phyloP scores from a whole-genome alignment of 2,113 vertebrate species.

The Paradoxurus hermaphroditus region DNA sequence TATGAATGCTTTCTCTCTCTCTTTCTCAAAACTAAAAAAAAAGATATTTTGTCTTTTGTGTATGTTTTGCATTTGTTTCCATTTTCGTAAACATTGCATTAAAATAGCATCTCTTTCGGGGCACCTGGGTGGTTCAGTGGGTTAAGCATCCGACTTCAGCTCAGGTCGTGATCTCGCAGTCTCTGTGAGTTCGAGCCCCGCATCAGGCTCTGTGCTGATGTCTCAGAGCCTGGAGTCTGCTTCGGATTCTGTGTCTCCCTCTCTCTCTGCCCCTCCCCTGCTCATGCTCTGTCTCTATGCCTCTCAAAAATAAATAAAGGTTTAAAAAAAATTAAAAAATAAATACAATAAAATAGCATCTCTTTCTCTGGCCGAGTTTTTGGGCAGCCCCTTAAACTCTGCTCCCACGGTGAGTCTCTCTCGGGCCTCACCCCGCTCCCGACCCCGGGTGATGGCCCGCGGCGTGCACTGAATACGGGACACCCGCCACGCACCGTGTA shows the following conservation, averaged over 20 bases:
- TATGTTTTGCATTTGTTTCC: background rate
- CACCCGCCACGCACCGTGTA: slow-evolving; percentile 81
- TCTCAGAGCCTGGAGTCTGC: too few species aligned
- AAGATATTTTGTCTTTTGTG: background rate
- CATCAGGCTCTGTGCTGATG: too few species aligned
- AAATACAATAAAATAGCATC: background rate
- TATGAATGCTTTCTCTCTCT: background rate
- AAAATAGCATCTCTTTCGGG: background rate
- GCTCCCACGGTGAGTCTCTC: background rate
- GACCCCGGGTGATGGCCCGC: rapidly evolving
- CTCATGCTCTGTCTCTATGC: too few species aligned
- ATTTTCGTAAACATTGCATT: background rate
- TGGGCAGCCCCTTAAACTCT: background rate
- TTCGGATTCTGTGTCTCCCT: too few species aligned
- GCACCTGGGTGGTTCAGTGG: too few species aligned
- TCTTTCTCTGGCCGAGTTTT: background rate
- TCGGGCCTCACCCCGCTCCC: background rate
- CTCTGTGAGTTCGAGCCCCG: too few species aligned
- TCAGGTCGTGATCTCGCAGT: too few species aligned
- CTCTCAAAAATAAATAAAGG: too few species aligned
- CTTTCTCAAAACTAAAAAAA: background rate
- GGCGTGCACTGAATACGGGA: background rate
- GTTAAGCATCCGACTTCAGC: too few species aligned
- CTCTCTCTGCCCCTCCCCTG: too few species aligned
- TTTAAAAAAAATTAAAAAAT: too few species aligned